Evolutionary conservation across 1,140 invertebrate species (phyloP), one percentile per base, ranked within the genome.

Genomic region (Dermatophagoides farinae): DNA sequence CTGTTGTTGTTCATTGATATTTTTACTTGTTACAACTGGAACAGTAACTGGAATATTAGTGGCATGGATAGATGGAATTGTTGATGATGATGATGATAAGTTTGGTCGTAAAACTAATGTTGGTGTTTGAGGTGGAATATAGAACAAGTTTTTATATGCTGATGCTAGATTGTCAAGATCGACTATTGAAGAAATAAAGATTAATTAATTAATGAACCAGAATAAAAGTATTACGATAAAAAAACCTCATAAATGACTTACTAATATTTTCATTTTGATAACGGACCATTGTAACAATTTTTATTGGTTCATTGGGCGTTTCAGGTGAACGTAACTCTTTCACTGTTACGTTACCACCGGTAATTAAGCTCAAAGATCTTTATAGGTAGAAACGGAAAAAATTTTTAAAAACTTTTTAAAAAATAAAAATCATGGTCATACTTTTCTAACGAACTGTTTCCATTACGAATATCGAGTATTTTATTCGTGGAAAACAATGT

Each of bases 381-480:
- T 52, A 16, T 22, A 44, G 11, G 22, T 8, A 12, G 47, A n/a
- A 6, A 18, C 5, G 6, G 18, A 22, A 49, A 49, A 4, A 22
- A n/a, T 14, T 52, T 14, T 52, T 39, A 22, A 16, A 16, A 16
- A n/a, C 16, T 14, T 10, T 2, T 4, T 39, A 2, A 12, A 38
- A 16, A 16, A 16, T 22, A 52, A 31, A 8, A 9, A 9, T 51
- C 8, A 9, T 20, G 8, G 38, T 4, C 16, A 25, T 55, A 55
- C 53, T 55, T 55, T 55, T 55, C 25, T 44, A 55, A 25, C 23
- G 53, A 55, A n/a, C 25, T 23, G 22, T 55, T 39, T n/a, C 53
- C 53, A 11, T 16, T 14, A n/a, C 14, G 53, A 25, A 23, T n/a
- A 20, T 39, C 10, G 2, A 55, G n/a, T 18, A n/a, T 39, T 55